phyloP scores from a whole-genome alignment of 2,888 invertebrate species.

The Dicyrtoma fusca region DNA sequence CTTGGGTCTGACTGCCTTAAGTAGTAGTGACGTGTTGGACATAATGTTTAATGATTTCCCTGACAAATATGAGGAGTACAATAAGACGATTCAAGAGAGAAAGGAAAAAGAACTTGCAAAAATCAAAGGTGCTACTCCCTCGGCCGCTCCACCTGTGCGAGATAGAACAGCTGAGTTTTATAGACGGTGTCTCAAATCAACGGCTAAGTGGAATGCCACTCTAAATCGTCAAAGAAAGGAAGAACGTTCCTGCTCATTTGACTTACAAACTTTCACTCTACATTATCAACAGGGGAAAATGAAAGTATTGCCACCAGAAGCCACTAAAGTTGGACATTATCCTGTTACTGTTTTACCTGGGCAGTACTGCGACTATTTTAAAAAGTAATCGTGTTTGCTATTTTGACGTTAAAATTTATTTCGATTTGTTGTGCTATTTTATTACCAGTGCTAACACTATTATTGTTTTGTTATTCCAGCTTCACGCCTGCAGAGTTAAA shows the following conservation, averaged over 20 bases:
- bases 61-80: constrained; percentile 89
- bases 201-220: constrained; percentile 84
- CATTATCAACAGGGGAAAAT: constrained; percentile 68
- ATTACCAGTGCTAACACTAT: too few relatives aligned
- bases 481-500: constrained; percentile 85
- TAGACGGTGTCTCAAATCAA: constrained; percentile 81
- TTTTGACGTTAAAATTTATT: too few relatives aligned
- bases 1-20: constrained; percentile 87
- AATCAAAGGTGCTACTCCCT: constrained; percentile 33
- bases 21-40: constrained; percentile 90
- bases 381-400: too few relatives aligned
- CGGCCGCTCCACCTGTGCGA: constrained; percentile 45
- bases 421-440: too few relatives aligned
- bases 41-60: constrained; percentile 95
- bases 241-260: constrained; percentile 80
- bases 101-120: constrained; percentile 68
- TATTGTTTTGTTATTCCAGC: constrained; percentile 57
- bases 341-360: constrained; percentile 93
- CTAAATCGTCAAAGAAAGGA: constrained; percentile 76
- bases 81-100: constrained; percentile 71
- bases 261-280: constrained; percentile 87
- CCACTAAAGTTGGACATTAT: constrained; percentile 71
- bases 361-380: constrained; percentile 90
- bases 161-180: constrained; percentile 66
- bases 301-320: constrained; percentile 61